phyloP scores from a whole-genome alignment of 2,888 invertebrate species.

The Parnassius mnemosyne region DNA sequence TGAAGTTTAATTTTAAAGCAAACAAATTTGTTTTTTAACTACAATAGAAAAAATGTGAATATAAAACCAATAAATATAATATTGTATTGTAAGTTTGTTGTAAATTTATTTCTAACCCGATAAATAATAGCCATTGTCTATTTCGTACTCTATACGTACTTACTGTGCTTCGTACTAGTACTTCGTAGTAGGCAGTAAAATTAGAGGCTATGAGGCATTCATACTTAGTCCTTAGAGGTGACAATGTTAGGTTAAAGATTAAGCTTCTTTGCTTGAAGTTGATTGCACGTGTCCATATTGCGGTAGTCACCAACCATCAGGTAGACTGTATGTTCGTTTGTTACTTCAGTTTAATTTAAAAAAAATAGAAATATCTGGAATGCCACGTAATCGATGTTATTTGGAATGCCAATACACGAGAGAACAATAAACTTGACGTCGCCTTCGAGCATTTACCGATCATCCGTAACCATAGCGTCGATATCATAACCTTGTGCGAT shows the following conservation, averaged over 20 bases:
- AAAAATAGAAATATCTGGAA: neutral
- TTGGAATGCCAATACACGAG: conserved; percentile 8
- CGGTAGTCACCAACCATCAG: too few species aligned
- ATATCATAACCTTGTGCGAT: conserved; percentile 80
- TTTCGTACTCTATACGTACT: too few species aligned
- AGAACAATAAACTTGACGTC: conserved; percentile 17
- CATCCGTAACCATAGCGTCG: conserved; percentile 44
- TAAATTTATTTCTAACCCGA: conserved; percentile 12
- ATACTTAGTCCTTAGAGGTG: too few species aligned
- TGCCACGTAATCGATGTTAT: neutral
- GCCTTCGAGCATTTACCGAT: conserved; percentile 25
- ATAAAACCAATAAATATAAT: conserved; percentile 77
- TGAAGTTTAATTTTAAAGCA: conserved; percentile 66
- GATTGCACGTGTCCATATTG: too few species aligned
- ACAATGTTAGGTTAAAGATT: too few species aligned
- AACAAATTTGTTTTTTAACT: conserved; percentile 73
- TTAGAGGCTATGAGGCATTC: too few species aligned
- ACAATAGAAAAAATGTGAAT: conserved; percentile 76
- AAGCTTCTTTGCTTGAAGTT: too few species aligned
- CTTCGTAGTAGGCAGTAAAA: neutral
- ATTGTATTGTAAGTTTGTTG: conserved; percentile 41
- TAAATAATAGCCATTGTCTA: neutral
- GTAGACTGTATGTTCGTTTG: too few species aligned
- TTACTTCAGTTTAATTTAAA: too few species aligned
- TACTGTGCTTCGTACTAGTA: too few species aligned